Evolutionary conservation across 2,888 invertebrate genomes (phyloP).

Genomic region (Criorhina ranunculi): DNA sequence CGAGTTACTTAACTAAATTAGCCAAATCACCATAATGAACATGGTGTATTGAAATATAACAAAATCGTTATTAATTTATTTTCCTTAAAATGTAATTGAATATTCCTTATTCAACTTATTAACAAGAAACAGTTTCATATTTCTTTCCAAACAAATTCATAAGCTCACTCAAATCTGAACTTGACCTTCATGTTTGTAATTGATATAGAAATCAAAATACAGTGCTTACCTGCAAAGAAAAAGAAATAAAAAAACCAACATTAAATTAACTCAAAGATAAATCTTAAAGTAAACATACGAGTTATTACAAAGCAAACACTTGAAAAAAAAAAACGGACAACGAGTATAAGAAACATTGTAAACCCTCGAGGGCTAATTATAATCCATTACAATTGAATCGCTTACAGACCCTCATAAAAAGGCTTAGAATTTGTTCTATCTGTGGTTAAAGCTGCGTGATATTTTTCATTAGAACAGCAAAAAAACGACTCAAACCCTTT

Average conservation of each 20-base stretch:
- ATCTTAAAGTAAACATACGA: background rate
- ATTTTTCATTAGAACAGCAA: slow-evolving; percentile 11
- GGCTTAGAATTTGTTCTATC: slow-evolving; percentile 9
- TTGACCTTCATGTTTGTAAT: slow-evolving; percentile 46
- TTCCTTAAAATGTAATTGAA: too few relatives aligned
- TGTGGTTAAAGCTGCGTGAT: background rate
- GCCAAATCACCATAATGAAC: too few relatives aligned
- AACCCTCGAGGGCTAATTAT: slow-evolving; percentile 15
- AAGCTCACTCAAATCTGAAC: slow-evolving; percentile 33
- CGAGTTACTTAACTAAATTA: too few relatives aligned
- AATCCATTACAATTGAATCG: background rate
- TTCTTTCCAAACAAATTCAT: slow-evolving; percentile 3
- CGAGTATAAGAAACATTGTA: background rate
- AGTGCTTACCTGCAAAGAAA: slow-evolving; percentile 63
- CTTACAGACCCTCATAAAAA: background rate
- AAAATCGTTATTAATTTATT: too few relatives aligned
- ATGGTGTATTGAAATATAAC: too few relatives aligned
- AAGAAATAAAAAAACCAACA: slow-evolving; percentile 14
- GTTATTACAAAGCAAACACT: background rate
- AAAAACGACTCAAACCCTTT: background rate
- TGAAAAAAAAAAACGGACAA: background rate
- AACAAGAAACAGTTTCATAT: background rate
- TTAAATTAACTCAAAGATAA: slow-evolving; percentile 7
- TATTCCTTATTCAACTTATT: too few relatives aligned
- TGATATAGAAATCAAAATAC: slow-evolving; percentile 7